Evolutionary conservation across 2,797 vertebrate species (phyloP), one percentile per base, ranked within the genome.

Genomic region (Peromyscus attwateri): DNA sequence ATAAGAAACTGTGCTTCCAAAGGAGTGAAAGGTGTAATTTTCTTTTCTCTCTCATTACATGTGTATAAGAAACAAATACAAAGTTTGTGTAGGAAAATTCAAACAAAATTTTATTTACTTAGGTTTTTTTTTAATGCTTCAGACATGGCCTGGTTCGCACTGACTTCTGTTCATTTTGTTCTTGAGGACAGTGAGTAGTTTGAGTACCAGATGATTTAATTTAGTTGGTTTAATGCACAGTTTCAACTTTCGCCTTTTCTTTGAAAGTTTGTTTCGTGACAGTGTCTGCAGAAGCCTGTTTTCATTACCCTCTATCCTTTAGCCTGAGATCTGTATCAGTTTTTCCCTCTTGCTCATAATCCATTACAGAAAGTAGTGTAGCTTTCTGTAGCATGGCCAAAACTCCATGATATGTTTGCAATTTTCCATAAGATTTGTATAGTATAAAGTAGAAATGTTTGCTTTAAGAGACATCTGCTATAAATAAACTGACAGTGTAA

Each of bases 391-490:
- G 92, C 91, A 77, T 96, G 97, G 97, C 93, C 79, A 84, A 98
- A 93, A 96, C 91, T 96, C 75, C 94, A 95, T 6, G 2, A 98
- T 97, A 96, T 77, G 71, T 93, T 97, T 98, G 95, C 71, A 98
- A 98, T 98, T 98, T 97, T 98, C 97, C 81, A 0, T 97, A 97
- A 98, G 98, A 98, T 98, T 98, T 98, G 97, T 71, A 25, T 88
- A 97, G 92, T 92, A 97, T 96, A 98, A 98, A 98, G 91, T 84
- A 98, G 98, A 98, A 98, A 97, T 97, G 93, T 97, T 98, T 97
- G 93, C 97, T 98, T 98, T 98, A 98, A 97, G 84, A 96, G 97
- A 98, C 98, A 98, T 98, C 98, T 98, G 98, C 98, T 98, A 97
- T 96, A 98, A 98, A 98, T 98, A 98, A 98, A 98, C 97, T 75